Evolutionary conservation across 2,113 vertebrate species (phyloP).

Genomic region (Hippocampus comes): DNA sequence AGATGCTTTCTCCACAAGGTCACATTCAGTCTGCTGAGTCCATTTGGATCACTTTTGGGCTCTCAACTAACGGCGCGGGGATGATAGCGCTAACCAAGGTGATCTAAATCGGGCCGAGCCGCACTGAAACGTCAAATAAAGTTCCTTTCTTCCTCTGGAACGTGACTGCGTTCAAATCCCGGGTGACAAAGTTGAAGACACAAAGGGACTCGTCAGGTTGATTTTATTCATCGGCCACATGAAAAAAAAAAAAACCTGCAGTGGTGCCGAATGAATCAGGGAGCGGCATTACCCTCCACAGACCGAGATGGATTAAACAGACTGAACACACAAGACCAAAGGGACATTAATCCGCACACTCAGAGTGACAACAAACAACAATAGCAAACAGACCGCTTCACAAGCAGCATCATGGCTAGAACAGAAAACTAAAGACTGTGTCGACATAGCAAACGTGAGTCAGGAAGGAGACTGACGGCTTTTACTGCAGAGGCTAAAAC

Average conservation of each 20-base stretch:
- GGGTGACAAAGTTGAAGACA: slow-evolving; percentile 50
- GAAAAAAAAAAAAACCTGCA: not conserved
- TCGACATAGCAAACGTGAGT: not conserved
- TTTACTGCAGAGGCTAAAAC: not conserved
- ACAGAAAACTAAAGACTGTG: not conserved
- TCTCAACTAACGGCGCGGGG: not conserved
- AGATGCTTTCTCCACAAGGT: slow-evolving; percentile 10
- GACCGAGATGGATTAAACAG: slow-evolving; percentile 28
- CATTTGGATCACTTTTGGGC: not conserved
- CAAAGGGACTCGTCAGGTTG: slow-evolving; percentile 37
- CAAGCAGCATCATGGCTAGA: not conserved
- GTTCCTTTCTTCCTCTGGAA: not conserved
- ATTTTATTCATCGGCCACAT: slow-evolving; percentile 33
- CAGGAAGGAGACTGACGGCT: not conserved
- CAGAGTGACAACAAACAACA: not conserved
- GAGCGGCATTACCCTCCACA: slow-evolving; percentile 6
- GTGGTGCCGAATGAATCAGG: slow-evolving; percentile 24
- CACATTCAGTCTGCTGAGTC: not conserved
- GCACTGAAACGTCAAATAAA: slow-evolving; percentile 8
- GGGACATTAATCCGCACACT: slow-evolving; percentile 21
- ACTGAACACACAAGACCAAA: slow-evolving; percentile 11
- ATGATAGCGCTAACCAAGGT: not conserved
- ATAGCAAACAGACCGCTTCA: not conserved
- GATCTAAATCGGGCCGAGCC: not conserved
- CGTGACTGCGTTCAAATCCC: slow-evolving; percentile 44